Percentiles rank a stretch among this genome's conserved stretches.
Conservation (phyloP, 2,113 vertebrate genomes). For the Pollachius pollachius region DNA sequence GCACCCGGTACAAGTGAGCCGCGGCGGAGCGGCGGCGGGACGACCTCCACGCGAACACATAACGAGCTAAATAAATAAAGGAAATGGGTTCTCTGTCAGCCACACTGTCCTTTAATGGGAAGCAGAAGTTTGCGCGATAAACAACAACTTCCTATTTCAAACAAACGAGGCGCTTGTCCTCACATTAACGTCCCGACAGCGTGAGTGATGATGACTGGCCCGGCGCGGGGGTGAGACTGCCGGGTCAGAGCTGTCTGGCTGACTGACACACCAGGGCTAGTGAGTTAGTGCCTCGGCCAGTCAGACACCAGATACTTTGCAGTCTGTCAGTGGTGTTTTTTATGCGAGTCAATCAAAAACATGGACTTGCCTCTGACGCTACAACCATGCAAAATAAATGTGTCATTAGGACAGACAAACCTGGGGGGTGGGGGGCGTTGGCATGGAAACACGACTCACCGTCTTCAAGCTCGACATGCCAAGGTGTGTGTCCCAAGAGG, state of each 20-base stretch:
- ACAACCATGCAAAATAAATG: too few species aligned
- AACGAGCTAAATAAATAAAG: constrained; percentile 45
- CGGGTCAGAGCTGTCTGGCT: too few species aligned
- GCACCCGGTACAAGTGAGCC: constrained; percentile 7
- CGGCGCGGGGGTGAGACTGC: too few species aligned
- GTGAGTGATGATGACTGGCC: background rate
- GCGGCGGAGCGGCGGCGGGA: constrained; percentile 19
- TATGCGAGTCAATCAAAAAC: too few species aligned
- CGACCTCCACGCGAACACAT: constrained; percentile 15
- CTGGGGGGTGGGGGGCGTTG: too few species aligned
- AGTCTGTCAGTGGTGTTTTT: too few species aligned
- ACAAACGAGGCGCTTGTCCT: constrained; percentile 36
- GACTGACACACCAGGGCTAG: too few species aligned
- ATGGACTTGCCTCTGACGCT: too few species aligned
- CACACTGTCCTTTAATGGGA: constrained; percentile 37
- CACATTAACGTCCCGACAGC: constrained; percentile 14
- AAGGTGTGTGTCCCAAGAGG: constrained; percentile 20
- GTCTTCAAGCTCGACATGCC: constrained; percentile 17
- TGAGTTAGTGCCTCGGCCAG: too few species aligned
- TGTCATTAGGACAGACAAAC: too few species aligned
- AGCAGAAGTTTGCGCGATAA: constrained; percentile 35
- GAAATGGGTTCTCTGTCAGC: constrained; percentile 37
- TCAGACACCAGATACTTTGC: too few species aligned
- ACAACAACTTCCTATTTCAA: constrained; percentile 43
- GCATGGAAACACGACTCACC: too few species aligned